Evolutionary conservation across 2,888 invertebrate genomes (phyloP).

Genomic region (Tipula vernalis): DNA sequence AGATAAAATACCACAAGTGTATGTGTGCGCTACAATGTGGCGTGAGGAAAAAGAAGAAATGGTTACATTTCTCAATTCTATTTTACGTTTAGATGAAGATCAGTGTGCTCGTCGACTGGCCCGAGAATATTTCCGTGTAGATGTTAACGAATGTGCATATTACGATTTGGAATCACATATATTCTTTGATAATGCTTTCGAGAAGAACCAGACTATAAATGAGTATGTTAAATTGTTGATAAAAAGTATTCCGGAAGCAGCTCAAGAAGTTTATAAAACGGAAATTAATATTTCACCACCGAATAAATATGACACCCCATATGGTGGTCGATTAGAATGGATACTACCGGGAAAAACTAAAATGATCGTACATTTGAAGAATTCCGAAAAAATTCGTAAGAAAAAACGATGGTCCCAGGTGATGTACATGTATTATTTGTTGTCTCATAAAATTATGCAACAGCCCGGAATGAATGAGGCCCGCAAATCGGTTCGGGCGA

Average conservation of each 20-base stretch:
- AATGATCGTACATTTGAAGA: constrained; percentile 77
- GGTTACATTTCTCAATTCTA: constrained; percentile 81
- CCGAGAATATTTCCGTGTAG: constrained; percentile 52
- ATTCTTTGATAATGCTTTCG: constrained; percentile 78
- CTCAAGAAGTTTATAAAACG: constrained; percentile 54
- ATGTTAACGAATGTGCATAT: constrained; percentile 62
- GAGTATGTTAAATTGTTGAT: constrained; percentile 61
- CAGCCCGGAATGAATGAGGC: constrained; percentile 37
- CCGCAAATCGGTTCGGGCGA: constrained; percentile 51
- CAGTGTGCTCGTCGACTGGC: constrained; percentile 77
- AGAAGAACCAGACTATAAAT: constrained; percentile 38
- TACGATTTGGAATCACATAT: constrained; percentile 84
- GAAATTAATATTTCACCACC: constrained; percentile 53
- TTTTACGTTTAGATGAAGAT: constrained; percentile 79
- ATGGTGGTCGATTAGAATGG: constrained; percentile 77
- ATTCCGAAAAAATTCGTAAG: constrained; percentile 75
- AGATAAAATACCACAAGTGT: constrained; percentile 33
- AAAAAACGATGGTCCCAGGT: constrained; percentile 91
- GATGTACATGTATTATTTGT: constrained; percentile 89
- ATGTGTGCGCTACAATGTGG: constrained; percentile 86
- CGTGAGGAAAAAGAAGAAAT: constrained; percentile 84
- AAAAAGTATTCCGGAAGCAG: constrained; percentile 60
- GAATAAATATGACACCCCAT: constrained; percentile 66
- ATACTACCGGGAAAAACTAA: constrained; percentile 72
- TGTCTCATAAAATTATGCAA: constrained; percentile 68